These are phyloP conservation scores for Gastracanthus pulcherrimus DNA, from an alignment of 2,888 invertebrate species.

Conservation along the genomic window DNA sequence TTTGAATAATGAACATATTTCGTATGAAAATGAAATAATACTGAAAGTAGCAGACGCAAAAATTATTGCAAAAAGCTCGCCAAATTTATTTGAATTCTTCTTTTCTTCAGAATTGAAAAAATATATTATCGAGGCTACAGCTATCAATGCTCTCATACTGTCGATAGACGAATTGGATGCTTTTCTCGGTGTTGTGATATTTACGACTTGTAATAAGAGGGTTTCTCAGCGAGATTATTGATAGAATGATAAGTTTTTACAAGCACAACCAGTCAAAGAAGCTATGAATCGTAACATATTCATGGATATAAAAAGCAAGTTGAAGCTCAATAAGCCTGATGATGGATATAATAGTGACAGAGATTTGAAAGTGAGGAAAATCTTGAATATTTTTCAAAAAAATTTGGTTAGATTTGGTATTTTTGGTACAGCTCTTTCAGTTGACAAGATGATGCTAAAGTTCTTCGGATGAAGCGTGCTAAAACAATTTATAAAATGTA, in stretches of 20 bases:
- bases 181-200: slow-evolving; percentile 35
- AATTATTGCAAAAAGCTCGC: slow-evolving; percentile 4
- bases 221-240: neutral
- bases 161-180: no score
- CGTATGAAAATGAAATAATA: no score
- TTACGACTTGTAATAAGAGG: slow-evolving; percentile 2
- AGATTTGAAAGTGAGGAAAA: slow-evolving; percentile 8
- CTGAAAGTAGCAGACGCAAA: neutral
- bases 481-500: no score
- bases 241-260: neutral
- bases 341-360: slow-evolving; percentile 10
- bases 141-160: slow-evolving; percentile 3
- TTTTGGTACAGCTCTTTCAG: no score
- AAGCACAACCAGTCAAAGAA: neutral
- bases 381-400: slow-evolving; percentile 5
- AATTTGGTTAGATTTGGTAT: slow-evolving; percentile 27
- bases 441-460: no score
- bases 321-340: no score
- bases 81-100: slow-evolving; percentile 38
- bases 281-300: slow-evolving; percentile 2
- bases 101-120: slow-evolving; percentile 17
- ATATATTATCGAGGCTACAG: slow-evolving; percentile 22
- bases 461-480: no score
- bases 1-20: neutral
- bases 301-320: no score